Base-by-base conservation (phyloP, 2,888 invertebrate genomes). In the Mimas tiliae region DNA sequence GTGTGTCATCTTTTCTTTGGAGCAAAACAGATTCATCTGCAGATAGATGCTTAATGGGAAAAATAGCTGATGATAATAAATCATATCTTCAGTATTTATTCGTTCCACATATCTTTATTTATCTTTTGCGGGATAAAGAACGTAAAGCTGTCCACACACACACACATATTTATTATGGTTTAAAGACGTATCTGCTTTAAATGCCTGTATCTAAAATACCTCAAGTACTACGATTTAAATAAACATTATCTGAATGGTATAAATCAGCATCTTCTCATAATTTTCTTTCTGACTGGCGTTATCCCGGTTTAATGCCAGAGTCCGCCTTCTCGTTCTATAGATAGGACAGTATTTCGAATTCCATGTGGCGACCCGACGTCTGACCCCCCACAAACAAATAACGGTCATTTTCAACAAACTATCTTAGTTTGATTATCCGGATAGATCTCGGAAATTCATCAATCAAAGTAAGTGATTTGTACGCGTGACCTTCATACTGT, bases 251-350 rank as follows among this genome's bases (percentile, higher is more conserved):
- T 38, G 42, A 58, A 58, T 38, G 19, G 55, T 16, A 58, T 58
- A 58, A 58, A 58, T 19, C 34, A 38, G 47, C 62, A 63, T 70
- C 69, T 73, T 71, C 71, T 70, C 71, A 72, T 73, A 68, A n/a
- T n/a, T n/a, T n/a, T n/a, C n/a, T n/a, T n/a, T n/a, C n/a, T n/a
- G n/a, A n/a, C n/a, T n/a, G n/a, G n/a, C n/a, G n/a, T n/a, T n/a
- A n/a, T n/a, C n/a, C n/a, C n/a, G n/a, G n/a, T n/a, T n/a, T n/a
- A n/a, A n/a, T n/a, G n/a, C n/a, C n/a, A n/a, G n/a, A n/a, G n/a
- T n/a, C n/a, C n/a, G n/a, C n/a, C n/a, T n/a, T n/a, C n/a, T n/a
- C n/a, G n/a, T n/a, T n/a, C n/a, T n/a, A n/a, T n/a, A n/a, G n/a
- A n/a, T n/a, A n/a, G n/a, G n/a, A n/a, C n/a, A n/a, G n/a, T n/a